Evolutionary conservation across 2,888 invertebrate genomes (phyloP), one percentile per base, ranked within the genome.

Genomic region (Allophyes oxyacanthae): DNA sequence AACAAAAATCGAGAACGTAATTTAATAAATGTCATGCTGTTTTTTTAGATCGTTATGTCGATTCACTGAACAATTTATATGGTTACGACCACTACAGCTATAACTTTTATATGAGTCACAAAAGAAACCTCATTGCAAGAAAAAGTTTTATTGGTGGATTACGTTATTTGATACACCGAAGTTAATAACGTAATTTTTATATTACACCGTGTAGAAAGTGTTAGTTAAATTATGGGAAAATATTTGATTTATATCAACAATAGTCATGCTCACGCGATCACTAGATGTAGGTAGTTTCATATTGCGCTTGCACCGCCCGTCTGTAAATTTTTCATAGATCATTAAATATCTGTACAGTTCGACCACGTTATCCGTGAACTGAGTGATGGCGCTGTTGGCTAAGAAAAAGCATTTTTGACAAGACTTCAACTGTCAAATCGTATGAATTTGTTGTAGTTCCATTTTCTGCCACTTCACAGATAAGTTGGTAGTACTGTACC

Each of bases 201-300:
- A 36, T 43, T 25, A 65, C 32, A 62, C 25, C 36, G 50, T 69
- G 38, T 56, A 44, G 50, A 65, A 64, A 65, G 46, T 40, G 11
- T 11, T 46, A 20, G 25, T 43, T 25, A 51, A 69, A 57, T 64
- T 44, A 64, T 65, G 57, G 64, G 64, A 70, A 65, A 43, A 43
- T 64, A 70, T 53, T 69, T 64, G 64, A 56, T 65, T 33, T 70
- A 69, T 43, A 69, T 43, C 38, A 45, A 26, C 57, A 28, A 40
- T 7, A 56, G 43, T 46, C 57, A 56, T 64, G 42, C 56, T 56
- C 70, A 65, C 46, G 45, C 57, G 30, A 65, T 46, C 38, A 46
- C 37, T 36, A n/a, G n/a, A n/a, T n/a, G n/a, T 10, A 15, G 33
- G 37, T 43, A 9, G 25, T 36, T 50, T n/a, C 28, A 13, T 41